Evolutionary conservation across 2,113 vertebrate genomes (phyloP), one percentile per base, ranked within the genome.

Genomic region (Rhinogobius similis): DNA sequence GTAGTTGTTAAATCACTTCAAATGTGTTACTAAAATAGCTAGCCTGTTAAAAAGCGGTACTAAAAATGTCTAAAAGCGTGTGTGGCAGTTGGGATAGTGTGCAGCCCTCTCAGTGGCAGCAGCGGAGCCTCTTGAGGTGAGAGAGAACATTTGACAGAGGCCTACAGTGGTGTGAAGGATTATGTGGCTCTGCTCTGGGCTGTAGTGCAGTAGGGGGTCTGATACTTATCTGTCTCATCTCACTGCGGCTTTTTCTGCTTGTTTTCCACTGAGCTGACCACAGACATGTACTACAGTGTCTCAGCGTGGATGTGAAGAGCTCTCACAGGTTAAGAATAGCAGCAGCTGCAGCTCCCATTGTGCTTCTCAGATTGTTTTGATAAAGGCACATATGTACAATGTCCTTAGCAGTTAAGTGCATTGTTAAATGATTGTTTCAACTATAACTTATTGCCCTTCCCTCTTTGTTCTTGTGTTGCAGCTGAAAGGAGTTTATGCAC

Each of bases 401-500:
- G 13, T 8, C 32, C 43, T 0, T 48, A 69, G 21, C 50, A 67
- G 14, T 69, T 11, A 2, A 59, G 11, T 16, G 16, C 64, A 23
- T 27, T 64, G 61, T 65, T n/a, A 50, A 21, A 43, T 67, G 16
- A 53, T 55, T 23, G 21, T 44, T 55, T 32, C 41, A 65, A 41
- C 76, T 56, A 68, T 53, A 0, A 14, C 32, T 70, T 44, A 91
- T 16, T 41, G 27, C 67, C 12, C 70, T 29, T 32, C 53, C 18
- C 6, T 76, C 52, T 56, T 56, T 68, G 32, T 67, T 83, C 62
- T 66, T 72, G 13, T 76, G 80, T 78, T 23, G 55, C 91, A 98
- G 97, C 97, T 96, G 97, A 98, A 96, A 96, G 96, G 94, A 94
- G 93, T 95, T 94, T 95, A 95, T 97, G 97, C 95, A 95, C 95